Base-by-base conservation (phyloP, 2,888 invertebrate species). In the Diogma glabrata region DNA sequence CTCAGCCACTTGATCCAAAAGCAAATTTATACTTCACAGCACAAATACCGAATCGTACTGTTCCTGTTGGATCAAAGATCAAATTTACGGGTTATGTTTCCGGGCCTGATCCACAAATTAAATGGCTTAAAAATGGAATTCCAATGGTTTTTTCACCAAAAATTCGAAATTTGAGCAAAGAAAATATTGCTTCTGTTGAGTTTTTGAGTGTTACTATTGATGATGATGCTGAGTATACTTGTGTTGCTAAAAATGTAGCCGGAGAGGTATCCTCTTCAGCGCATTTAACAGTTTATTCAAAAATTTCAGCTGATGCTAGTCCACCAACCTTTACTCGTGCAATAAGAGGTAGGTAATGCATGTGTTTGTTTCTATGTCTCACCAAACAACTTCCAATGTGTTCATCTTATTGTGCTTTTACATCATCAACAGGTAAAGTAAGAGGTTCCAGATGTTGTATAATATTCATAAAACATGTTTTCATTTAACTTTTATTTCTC, bases 21-120 rank as follows among this genome's bases (percentile, higher is more conserved):
- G 67, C 66, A 54, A 63, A 58, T 10, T 53, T 70, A 3, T 66
- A 67, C 55, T 90, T 91, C 63, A 82, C 84, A 38, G 87, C 86
- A 17, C 78, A 77, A 59, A 69, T 91, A 33, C 81, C 82, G 1
- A 86, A 89, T 61, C 76, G 87, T 59, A 84, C 84, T 2, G 84
- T 85, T 3, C 78, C 82, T 0, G 77, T 78, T 60, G 84, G 85
- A 4, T 82, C 84, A 19, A 75, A 82, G 55, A 80, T 88, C 10
- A 84, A 86, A 67, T 71, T 91, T 56, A 86, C 85, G 16, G 89
- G 89, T 59, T 85, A 82, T 56, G 80, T 88, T 16, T 72, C 87
- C 49, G 84, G 86, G 2, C 78, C 81, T 0, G 84, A 85, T 51
- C 81, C 87, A 24, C 72, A 74, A 24, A 73, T 87, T 4, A 76